Evolutionary conservation across 2,113 vertebrate species (phyloP).

Genomic region (Chionis minor): DNA sequence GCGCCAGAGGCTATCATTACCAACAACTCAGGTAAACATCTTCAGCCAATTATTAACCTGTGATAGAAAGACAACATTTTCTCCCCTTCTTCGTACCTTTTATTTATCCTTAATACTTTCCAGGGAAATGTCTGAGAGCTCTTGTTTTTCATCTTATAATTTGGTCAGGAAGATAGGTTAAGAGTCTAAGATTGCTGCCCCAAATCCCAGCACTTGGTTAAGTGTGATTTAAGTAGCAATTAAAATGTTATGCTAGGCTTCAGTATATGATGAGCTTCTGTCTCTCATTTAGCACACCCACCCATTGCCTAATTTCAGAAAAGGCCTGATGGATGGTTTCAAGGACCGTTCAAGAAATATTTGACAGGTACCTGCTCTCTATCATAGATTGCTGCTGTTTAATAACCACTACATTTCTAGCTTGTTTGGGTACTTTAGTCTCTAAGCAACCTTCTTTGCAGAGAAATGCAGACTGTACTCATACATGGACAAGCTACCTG

Average conservation of each 20-base stretch:
- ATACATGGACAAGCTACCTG: background rate
- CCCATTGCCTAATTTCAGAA: slow-evolving; percentile 1
- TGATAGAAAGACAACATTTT: slow-evolving; percentile 33
- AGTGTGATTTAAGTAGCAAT: slow-evolving; percentile 57
- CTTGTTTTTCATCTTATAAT: slow-evolving; percentile 36
- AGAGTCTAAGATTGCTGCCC: slow-evolving; percentile 31
- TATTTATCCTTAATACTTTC: slow-evolving; percentile 52
- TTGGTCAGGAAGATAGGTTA: slow-evolving; percentile 43
- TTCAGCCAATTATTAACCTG: slow-evolving; percentile 46
- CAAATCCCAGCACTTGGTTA: slow-evolving; percentile 46
- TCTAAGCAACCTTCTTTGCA: background rate
- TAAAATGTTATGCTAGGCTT: slow-evolving; percentile 28
- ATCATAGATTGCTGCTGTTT: background rate
- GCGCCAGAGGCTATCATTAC: slow-evolving; percentile 54
- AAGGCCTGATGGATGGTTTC: slow-evolving; percentile 6
- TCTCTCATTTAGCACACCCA: background rate
- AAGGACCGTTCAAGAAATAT: background rate
- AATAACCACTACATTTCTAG: background rate
- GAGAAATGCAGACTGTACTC: background rate
- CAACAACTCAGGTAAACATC: slow-evolving; percentile 35
- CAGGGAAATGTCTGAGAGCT: slow-evolving; percentile 45
- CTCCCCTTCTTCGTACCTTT: background rate
- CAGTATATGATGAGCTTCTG: background rate
- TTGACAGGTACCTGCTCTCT: background rate
- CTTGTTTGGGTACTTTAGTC: background rate